Percentiles rank a stretch among this genome's conserved stretches.
Conservation (phyloP, 2,888 invertebrate species). For the Eumacrocentrus americanus region DNA sequence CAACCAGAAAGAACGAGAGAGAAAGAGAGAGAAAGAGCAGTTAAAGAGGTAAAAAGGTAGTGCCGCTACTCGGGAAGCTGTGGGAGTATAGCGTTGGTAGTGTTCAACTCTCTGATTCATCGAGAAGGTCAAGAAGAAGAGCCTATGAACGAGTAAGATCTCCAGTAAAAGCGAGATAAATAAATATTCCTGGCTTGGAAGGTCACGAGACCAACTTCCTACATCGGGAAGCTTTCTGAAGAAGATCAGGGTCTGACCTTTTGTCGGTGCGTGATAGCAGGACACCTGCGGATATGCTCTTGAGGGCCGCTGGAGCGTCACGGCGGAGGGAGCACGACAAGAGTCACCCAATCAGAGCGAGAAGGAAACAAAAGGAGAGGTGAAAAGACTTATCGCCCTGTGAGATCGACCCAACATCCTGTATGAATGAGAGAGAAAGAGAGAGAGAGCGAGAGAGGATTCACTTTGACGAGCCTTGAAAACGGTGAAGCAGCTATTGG, state of each 20-base stretch:
- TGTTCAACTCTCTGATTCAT: constrained; percentile 33
- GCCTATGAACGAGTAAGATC: background rate
- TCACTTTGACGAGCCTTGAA: constrained; percentile 32
- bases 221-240: background rate
- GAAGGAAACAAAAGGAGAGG: constrained; percentile 60
- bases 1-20: constrained; percentile 14
- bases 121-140: constrained; percentile 40
- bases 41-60: constrained; percentile 12
- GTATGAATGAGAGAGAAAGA: constrained; percentile 22
- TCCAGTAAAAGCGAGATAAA: constrained; percentile 13
- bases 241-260: background rate
- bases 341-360: constrained; percentile 58
- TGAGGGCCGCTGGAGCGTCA: constrained; percentile 6
- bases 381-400: constrained; percentile 56
- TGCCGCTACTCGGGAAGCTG: constrained; percentile 13
- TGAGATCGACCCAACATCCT: constrained; percentile 49
- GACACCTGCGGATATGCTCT: constrained; percentile 4
- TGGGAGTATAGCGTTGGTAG: background rate
- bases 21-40: constrained; percentile 12
- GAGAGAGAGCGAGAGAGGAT: constrained; percentile 17
- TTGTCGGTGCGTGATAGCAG: constrained; percentile 31
- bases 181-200: no score
- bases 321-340: constrained; percentile 12
- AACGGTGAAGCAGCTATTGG: constrained; percentile 39
- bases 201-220: no score